These are phyloP conservation scores for Gallinago undulata DNA, from an alignment of 2,113 vertebrate genomes.

Conservation along the genomic window DNA sequence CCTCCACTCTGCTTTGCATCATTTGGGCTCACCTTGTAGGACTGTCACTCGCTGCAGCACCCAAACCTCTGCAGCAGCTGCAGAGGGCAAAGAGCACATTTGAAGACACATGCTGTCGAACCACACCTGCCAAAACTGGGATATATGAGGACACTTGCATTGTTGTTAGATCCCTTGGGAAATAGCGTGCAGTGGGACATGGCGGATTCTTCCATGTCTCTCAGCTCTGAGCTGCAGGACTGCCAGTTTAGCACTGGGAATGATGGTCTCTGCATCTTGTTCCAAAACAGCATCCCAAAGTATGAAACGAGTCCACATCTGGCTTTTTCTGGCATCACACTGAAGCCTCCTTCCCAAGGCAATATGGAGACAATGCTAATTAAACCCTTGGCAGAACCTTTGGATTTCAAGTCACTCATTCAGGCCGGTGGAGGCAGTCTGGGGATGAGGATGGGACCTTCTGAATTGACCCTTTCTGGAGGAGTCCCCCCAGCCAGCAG, in stretches of 20 bases:
- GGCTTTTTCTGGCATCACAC: not conserved
- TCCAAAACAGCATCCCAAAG: not conserved
- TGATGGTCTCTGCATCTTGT: not conserved
- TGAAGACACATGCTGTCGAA: not conserved
- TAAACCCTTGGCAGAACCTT: not conserved
- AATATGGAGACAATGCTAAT: not conserved
- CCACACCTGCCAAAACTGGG: not conserved
- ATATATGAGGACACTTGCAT: not conserved
- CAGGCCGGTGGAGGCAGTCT: not conserved
- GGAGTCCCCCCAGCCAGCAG: not conserved
- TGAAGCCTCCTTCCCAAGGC: not conserved
- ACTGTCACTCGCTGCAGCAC: not conserved
- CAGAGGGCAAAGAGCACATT: not conserved
- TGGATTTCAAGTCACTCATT: not conserved
- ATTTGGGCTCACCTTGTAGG: not conserved
- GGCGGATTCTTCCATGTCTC: not conserved
- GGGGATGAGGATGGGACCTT: not conserved
- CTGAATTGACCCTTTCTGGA: not conserved
- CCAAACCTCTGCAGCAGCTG: not conserved
- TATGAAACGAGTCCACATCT: not conserved
- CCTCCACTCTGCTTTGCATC: not conserved
- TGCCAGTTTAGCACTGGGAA: not conserved
- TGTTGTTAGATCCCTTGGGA: not conserved
- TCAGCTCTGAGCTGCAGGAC: not conserved
- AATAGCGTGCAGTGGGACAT: not conserved